Base-by-base conservation (phyloP, 1,140 invertebrate species). In the Prorops nasuta region DNA sequence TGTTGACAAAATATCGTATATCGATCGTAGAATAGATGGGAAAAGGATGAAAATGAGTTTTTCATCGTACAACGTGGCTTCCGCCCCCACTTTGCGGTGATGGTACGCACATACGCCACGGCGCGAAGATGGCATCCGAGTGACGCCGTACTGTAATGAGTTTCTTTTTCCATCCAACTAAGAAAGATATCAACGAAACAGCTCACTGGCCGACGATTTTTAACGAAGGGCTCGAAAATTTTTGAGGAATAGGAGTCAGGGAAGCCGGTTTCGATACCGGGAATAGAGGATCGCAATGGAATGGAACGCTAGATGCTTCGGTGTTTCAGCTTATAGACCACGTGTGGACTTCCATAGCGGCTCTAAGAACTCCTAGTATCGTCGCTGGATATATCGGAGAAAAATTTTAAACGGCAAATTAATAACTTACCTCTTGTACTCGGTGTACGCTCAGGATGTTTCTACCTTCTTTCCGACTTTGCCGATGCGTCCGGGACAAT, bases 111-210 rank as follows among this genome's bases (percentile, higher is more conserved):
- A 54, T 60, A 64, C 58, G 60, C 61, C 59, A 59, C 65, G 65
- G 66, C 58, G 69, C 66, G 68, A 74, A 76, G 58, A 74, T 74
- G 73, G 73, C 73, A 73, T 70, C 71, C 68, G 58, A 70, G 60
- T 64, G 73, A 76, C 73, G 73, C 72, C 71, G 70, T 59, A 60
- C 56, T 6, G 4, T 28, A 28, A 51, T 28, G 49, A 44, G 3
- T 10, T 37, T 32, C 41, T 18, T 21, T 35, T 45, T 40, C 45
- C 44, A 45, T 38, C 38, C 44, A 38, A 36, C 44, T 9, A 48
- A 53, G 53, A 34, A 12, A 38, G 32, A 10, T 32, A 42, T 34
- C 6, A 24, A 47, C 22, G 16, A 47, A 14, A 37, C 35, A 51
- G 59, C n/a, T n/a, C n/a, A n/a, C n/a, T n/a, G n/a, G n/a, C n/a